A percentile compares a stretch with the other conserved stretches of the same genome.
Evolutionary conservation across 2,888 invertebrate species (phyloP).

Genomic region (Megastigmus dorsalis): DNA sequence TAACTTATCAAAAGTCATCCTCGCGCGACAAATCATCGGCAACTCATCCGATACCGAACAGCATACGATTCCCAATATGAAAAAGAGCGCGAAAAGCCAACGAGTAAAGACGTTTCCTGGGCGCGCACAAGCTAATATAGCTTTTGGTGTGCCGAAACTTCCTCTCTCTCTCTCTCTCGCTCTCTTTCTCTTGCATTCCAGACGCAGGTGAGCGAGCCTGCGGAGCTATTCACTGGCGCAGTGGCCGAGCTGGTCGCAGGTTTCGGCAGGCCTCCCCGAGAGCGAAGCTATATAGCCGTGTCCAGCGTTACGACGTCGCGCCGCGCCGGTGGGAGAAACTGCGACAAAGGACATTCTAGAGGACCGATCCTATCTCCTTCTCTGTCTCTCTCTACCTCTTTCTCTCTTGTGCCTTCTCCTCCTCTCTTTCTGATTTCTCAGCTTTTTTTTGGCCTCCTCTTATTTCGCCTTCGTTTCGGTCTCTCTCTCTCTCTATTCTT

Average conservation of each 20-base stretch:
- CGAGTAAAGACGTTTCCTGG: too few relatives aligned
- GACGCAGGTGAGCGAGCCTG: slow-evolving; percentile 38
- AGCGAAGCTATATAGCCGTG: too few relatives aligned
- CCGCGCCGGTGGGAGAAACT: slow-evolving; percentile 42
- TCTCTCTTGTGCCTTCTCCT: slow-evolving; percentile 43
- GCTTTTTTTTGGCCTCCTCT: slow-evolving; percentile 53
- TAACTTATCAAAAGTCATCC: too few relatives aligned
- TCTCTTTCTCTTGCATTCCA: slow-evolving; percentile 60
- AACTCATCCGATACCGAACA: too few relatives aligned
- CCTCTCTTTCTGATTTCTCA: slow-evolving; percentile 44
- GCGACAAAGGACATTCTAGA: slow-evolving; percentile 73
- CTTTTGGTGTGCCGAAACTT: too few relatives aligned
- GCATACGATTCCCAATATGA: too few relatives aligned
- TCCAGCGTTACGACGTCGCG: too few relatives aligned
- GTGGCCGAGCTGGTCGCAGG: slow-evolving; percentile 54
- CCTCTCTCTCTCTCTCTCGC: too few relatives aligned
- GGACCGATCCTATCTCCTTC: slow-evolving; percentile 57
- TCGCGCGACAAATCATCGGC: too few relatives aligned
- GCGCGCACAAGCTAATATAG: too few relatives aligned
- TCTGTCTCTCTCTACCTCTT: slow-evolving; percentile 6
- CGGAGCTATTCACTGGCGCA: slow-evolving; percentile 45
- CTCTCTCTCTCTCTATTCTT: slow-evolving; percentile 40
- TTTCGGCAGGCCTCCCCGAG: slow-evolving; percentile 26
- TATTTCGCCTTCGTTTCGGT: slow-evolving; percentile 39
- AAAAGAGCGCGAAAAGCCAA: too few relatives aligned